Conservation (phyloP, 2,113 vertebrate species). For the Pungitius pungitius region DNA sequence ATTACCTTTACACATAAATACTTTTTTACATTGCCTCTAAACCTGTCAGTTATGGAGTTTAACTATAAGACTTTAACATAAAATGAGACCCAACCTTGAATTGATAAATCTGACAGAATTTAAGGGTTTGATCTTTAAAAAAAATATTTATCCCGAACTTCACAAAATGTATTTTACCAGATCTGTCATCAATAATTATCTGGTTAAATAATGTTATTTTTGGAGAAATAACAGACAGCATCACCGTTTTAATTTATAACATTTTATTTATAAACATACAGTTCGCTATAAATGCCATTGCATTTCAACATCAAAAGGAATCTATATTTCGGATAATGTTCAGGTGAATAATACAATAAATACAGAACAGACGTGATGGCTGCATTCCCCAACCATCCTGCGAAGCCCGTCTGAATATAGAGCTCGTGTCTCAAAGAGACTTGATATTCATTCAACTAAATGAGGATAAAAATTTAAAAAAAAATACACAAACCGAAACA, state of each 20-base stretch:
- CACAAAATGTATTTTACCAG: neutral
- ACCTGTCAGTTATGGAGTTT: neutral
- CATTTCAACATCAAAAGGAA: conserved; percentile 84
- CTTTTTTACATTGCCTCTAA: too few species aligned
- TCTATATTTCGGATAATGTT: conserved; percentile 86
- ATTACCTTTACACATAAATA: neutral
- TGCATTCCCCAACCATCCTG: conserved; percentile 75
- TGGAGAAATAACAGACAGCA: conserved; percentile 12
- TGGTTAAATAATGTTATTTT: neutral
- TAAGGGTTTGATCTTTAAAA: neutral
- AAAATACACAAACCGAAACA: conserved; percentile 69
- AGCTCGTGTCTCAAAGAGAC: conserved; percentile 68
- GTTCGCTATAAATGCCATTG: conserved; percentile 92
- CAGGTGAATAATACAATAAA: conserved; percentile 96
- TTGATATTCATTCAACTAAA: conserved; percentile 75
- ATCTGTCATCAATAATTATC: neutral
- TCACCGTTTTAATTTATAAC: conserved; percentile 72
- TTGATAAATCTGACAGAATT: neutral
- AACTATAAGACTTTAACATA: neutral
- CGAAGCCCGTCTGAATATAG: conserved; percentile 67
- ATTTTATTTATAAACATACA: conserved; percentile 99
- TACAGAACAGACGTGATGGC: conserved; percentile 85
- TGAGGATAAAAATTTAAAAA: conserved; percentile 72
- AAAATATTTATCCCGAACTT: neutral
- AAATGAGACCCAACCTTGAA: neutral